These are phyloP conservation scores for Eueides isabella DNA, from an alignment of 1,140 invertebrate genomes.

Conservation along the genomic window DNA sequence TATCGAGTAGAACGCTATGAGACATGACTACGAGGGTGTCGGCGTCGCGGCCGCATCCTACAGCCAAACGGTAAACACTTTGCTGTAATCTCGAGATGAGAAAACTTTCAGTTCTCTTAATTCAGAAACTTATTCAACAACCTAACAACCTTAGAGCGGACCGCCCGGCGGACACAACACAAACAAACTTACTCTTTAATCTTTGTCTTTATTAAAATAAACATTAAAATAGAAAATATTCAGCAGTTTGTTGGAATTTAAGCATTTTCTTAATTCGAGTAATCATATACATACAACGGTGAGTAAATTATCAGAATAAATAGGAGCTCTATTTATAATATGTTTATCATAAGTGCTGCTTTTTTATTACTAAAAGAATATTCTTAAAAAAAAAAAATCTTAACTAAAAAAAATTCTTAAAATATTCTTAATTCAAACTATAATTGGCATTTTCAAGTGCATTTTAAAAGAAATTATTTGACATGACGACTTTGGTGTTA, in stretches of 20 bases:
- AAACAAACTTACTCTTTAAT: slow-evolving; percentile 79
- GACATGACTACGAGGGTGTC: slow-evolving; percentile 57
- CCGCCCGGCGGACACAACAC: slow-evolving; percentile 73
- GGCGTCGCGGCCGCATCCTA: slow-evolving; percentile 70
- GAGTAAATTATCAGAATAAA: not conserved
- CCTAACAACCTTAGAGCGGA: slow-evolving; percentile 81
- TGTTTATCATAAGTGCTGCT: not conserved
- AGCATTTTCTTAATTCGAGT: not conserved
- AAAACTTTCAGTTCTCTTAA: slow-evolving; percentile 83
- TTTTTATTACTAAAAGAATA: no score
- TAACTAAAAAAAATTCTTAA: no score
- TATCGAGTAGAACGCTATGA: slow-evolving; percentile 52
- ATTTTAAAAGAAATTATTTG: slow-evolving; percentile 33
- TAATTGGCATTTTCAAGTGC: slow-evolving; percentile 43
- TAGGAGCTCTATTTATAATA: not conserved
- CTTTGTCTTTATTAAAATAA: slow-evolving; percentile 69
- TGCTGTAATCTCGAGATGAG: slow-evolving; percentile 83
- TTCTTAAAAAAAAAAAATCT: no score
- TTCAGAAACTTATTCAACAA: slow-evolving; percentile 83
- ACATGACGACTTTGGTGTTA: slow-evolving; percentile 8
- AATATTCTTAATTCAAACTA: not conserved
- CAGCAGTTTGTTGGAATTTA: not conserved
- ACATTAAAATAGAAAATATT: slow-evolving; percentile 39
- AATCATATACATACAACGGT: not conserved
- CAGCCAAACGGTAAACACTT: slow-evolving; percentile 83